phyloP scores from a whole-genome alignment of 2,888 invertebrate species.

The Hedychridium roseum region DNA sequence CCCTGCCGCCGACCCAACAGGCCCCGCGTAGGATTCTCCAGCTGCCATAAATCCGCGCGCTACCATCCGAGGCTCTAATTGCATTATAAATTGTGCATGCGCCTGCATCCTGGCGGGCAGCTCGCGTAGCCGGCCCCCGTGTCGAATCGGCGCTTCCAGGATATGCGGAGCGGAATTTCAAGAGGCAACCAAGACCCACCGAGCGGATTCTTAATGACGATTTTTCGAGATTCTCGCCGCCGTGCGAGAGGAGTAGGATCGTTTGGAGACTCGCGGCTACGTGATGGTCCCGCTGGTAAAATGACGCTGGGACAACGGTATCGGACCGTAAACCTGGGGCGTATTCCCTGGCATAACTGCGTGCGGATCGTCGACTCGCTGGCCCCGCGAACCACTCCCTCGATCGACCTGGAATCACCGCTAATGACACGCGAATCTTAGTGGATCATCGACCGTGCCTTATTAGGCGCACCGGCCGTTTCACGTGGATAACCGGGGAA shows the following conservation, averaged over 20 bases:
- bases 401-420: constrained; percentile 29
- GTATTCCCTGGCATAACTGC: constrained; percentile 1
- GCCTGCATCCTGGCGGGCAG: constrained; percentile 49
- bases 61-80: constrained; percentile 62
- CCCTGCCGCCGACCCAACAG: constrained; percentile 23
- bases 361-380: constrained; percentile 1
- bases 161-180: constrained; percentile 26
- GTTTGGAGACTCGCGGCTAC: too few species aligned
- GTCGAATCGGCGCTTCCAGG: constrained; percentile 43
- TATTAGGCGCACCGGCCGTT: constrained; percentile 30
- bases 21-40: constrained; percentile 41
- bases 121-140: constrained; percentile 24
- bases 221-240: too few species aligned
- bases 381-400: constrained; percentile 13
- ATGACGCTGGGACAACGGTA: too few species aligned
- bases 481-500: constrained; percentile 1
- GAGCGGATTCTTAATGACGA: too few species aligned
- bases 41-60: constrained; percentile 62
- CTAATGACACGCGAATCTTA: constrained; percentile 45
- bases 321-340: too few species aligned
- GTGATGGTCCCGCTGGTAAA: too few species aligned
- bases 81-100: constrained; percentile 63
- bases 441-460: constrained; percentile 39
- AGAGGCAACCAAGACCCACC: constrained; percentile 11
- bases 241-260: too few species aligned